Evolutionary conservation across 2,888 invertebrate genomes (phyloP).

Genomic region (Clanis bilineata): DNA sequence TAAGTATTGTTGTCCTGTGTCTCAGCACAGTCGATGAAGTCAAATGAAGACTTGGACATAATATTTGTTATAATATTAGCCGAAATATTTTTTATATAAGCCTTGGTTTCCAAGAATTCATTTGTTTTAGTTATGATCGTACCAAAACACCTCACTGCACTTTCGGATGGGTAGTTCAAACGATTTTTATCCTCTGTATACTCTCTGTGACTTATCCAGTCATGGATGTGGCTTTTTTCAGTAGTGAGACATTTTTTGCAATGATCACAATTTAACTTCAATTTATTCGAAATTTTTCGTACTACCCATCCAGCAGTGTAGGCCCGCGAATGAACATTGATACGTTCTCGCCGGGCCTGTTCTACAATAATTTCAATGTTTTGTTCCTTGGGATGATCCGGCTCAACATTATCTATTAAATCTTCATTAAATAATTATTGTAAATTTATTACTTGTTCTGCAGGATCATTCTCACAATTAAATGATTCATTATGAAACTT

Average conservation of each 20-base stretch:
- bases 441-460: conserved; percentile 12
- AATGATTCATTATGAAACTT: conserved; percentile 19
- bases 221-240: conserved; percentile 18
- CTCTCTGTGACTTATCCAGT: conserved; percentile 25
- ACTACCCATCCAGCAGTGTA: conserved; percentile 32
- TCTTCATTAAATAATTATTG: conserved; percentile 4
- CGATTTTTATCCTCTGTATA: conserved; percentile 22
- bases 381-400: not conserved
- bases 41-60: conserved; percentile 26
- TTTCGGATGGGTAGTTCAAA: conserved; percentile 26
- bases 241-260: not conserved
- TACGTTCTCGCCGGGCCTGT: conserved; percentile 25
- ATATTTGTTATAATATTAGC: conserved; percentile 22
- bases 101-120: conserved; percentile 25
- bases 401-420: conserved; percentile 2
- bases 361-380: conserved; percentile 13
- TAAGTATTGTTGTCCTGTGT: not conserved
- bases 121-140: conserved; percentile 25
- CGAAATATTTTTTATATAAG: not conserved
- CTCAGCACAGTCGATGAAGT: conserved; percentile 21
- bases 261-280: conserved; percentile 12
- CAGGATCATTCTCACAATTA: conserved; percentile 21
- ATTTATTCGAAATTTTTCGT: conserved; percentile 21
- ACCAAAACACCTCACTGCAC: conserved; percentile 26
- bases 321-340: conserved; percentile 31